Base-by-base conservation (phyloP, 2,797 vertebrate species). In the Chanos chanos region DNA sequence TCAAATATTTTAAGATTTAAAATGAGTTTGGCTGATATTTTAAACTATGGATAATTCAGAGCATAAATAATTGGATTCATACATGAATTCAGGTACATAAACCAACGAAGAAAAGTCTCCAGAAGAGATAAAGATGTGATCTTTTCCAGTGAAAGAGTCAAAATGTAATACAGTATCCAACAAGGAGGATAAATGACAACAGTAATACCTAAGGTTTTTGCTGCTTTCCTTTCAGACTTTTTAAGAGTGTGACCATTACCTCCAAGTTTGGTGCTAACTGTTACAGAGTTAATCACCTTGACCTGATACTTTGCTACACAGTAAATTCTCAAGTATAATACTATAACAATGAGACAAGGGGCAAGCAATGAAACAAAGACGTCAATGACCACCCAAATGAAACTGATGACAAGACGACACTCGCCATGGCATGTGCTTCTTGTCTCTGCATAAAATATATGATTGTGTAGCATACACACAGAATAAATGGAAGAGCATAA, bases 31-130 rank as follows among this genome's bases (percentile, higher is more conserved):
- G 45, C 10, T 1, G 24, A 33, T 7, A 13, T 54, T 25, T 54
- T n/a, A 39, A 54, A 54, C 51, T 36, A 40, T 22, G 51, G 51
- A 5, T 51, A 51, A 54, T 54, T 39, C 7, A 54, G 54, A 24
- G 33, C 33, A 24, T 53, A 37, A n/a, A 53, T 39, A 2, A 33
- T 12, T 18, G 12, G 27, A 12, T 47, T 45, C 7, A 56, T 1
- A 16, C 10, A 40, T 6, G 39, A 44, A 45, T 58, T 15, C 9
- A 45, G 44, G 25, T 30, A 43, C 4, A 44, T 15, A 13, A 44
- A 3, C 22, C 39, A 44, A 8, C 19, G 58, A n/a, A 43, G 9
- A 22, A 45, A 33, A 18, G 15, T 30, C 19, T 45, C 58, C 5
- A 45, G 22, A 5, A 45, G 7, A 13, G 16, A 7, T n/a, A 41